Percentiles rank a stretch among this genome's conserved stretches.
phyloP scores from a whole-genome alignment of 2,888 invertebrate species.

The Petrolisthes cinctipes region DNA sequence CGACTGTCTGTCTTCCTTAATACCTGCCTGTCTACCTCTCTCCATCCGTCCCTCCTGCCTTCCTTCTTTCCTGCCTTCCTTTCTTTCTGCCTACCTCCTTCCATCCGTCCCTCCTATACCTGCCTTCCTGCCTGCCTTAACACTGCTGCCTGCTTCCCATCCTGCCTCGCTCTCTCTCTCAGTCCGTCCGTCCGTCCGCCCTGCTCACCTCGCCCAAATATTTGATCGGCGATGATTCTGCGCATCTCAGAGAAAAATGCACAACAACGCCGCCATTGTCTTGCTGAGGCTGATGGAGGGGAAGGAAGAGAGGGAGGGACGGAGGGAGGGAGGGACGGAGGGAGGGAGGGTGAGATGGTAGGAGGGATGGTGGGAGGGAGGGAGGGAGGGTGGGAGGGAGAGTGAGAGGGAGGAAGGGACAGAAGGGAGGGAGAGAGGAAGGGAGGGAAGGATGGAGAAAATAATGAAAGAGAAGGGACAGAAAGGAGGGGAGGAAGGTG shows the following conservation, averaged over 20 bases:
- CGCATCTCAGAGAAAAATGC: conserved; percentile 50
- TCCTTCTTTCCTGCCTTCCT: background rate
- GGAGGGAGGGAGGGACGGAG: too few species aligned
- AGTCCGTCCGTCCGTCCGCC: conserved; percentile 30
- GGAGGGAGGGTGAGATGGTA: background rate
- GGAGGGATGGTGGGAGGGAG: background rate
- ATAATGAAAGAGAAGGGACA: too few species aligned
- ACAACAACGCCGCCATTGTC: conserved; percentile 53
- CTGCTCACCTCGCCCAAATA: conserved; percentile 48
- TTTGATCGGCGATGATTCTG: conserved; percentile 57
- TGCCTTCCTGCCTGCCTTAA: background rate
- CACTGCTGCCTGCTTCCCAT: background rate
- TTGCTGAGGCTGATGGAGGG: conserved; percentile 26
- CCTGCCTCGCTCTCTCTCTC: background rate
- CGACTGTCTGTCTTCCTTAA: too few species aligned
- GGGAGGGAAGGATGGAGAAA: too few species aligned
- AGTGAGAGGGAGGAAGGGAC: background rate
- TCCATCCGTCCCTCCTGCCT: too few species aligned
- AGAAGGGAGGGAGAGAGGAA: background rate
- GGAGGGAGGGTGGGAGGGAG: background rate
- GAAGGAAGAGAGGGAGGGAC: background rate
- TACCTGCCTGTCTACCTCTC: too few species aligned
- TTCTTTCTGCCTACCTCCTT: background rate
- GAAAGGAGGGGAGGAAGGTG: too few species aligned
- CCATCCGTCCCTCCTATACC: background rate